Base-by-base conservation (phyloP, 2,888 invertebrate species). In the Lasius fuliginosus region DNA sequence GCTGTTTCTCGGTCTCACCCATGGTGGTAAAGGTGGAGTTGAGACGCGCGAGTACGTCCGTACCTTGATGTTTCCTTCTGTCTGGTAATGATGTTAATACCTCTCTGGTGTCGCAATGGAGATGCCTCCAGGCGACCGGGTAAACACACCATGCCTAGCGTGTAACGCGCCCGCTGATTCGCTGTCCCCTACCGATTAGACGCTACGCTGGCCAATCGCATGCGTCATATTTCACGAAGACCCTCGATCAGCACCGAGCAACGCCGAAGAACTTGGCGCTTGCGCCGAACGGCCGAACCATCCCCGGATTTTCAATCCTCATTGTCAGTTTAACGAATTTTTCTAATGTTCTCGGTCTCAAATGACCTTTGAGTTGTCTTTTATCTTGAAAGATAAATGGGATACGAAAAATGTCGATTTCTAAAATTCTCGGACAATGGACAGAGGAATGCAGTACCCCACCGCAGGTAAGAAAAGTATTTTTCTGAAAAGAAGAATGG, bases 1-100 rank as follows among this genome's bases (percentile, higher is more conserved):
- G 97, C 96, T 97, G 97, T 96, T 97, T 97, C 96, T 98, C 98
- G 97, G 98, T 97, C 97, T 99, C 98, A 97, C 98, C 98, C 98
- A 99, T 98, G 97, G 97, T 97, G 97, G 97, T 96, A 60, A 58
- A 62, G 96, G 96, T 95, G 90, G 87, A 87, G 88, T 89, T 91
- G 94, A 89, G 94, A 94, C 95, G 95, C 95, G 95, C 95, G 23
- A 36, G 15, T 8, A 30, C 95, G 94, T 95, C 95, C 95, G 95
- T 95, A 95, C 95, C 95, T 94, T 93, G 95, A 95, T 95, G 95
- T 95, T 95, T 94, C 95, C 95, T 94, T 95, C 95, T 94, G 94
- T 93, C 94, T 94, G 94, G 94, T 94, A 94, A 95, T 95, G 95
- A 95, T 95, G 95, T 95, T 95, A 94, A 95, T 94, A 95, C 94